Evolutionary conservation across 2,888 invertebrate species (phyloP).

Genomic region (Plebejus melissa): DNA sequence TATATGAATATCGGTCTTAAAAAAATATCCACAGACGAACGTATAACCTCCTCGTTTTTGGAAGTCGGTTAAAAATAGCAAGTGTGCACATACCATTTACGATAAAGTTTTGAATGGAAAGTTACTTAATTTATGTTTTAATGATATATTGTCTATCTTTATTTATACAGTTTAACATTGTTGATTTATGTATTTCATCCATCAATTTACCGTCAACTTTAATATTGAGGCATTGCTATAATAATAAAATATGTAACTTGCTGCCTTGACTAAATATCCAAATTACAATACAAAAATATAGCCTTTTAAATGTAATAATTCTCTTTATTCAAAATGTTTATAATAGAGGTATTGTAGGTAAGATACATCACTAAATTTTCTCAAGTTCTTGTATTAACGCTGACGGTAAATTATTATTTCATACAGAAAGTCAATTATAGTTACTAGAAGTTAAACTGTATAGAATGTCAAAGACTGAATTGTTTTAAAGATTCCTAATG

Average conservation of each 20-base stretch:
- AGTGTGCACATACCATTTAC: not conserved
- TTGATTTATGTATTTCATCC: conserved; percentile 11
- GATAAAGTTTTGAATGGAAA: conserved; percentile 34
- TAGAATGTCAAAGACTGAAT: conserved; percentile 73
- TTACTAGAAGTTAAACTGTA: conserved; percentile 58
- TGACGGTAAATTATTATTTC: not conserved
- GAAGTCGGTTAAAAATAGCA: not conserved
- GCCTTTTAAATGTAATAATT: too few relatives aligned
- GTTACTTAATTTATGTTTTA: conserved; percentile 37
- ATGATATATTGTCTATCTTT: conserved; percentile 35
- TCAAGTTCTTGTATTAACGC: not conserved
- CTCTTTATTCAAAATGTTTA: not conserved
- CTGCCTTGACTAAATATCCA: too few relatives aligned
- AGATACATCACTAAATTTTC: not conserved
- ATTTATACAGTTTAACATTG: conserved; percentile 41
- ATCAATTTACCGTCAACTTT: not conserved
- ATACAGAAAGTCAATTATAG: conserved; percentile 41
- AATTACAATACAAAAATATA: too few relatives aligned
- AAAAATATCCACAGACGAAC: too few relatives aligned
- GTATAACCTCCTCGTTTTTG: too few relatives aligned
- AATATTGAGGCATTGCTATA: not conserved
- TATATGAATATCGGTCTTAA: too few relatives aligned
- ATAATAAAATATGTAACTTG: not conserved
- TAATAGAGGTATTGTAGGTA: too few relatives aligned
- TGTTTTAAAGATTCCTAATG: conserved; percentile 59